Evolutionary conservation across 2,797 vertebrate genomes (phyloP).

Genomic region (Orestias chungarensis): DNA sequence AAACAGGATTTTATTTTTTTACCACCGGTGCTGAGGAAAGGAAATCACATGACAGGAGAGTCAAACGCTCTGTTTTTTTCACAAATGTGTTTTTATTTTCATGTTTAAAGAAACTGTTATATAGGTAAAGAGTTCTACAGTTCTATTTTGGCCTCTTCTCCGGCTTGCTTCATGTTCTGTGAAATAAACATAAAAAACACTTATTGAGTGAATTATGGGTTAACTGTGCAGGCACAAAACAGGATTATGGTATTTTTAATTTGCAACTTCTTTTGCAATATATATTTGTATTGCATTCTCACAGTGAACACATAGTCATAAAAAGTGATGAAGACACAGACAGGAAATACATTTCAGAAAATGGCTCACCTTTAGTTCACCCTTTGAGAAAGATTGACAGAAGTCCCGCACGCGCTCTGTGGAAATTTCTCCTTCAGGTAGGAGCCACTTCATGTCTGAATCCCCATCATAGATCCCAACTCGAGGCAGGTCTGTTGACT

Average conservation of each 20-base stretch:
- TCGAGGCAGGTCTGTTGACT: constrained; percentile 85
- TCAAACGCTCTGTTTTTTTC: not conserved
- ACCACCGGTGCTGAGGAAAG: constrained; percentile 5
- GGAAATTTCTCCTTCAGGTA: constrained; percentile 80
- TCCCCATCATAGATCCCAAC: constrained; percentile 83
- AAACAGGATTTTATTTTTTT: constrained; percentile 17
- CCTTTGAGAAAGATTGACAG: constrained; percentile 81
- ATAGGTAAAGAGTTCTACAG: constrained; percentile 56
- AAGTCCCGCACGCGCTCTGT: constrained; percentile 80
- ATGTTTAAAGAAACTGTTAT: constrained; percentile 17
- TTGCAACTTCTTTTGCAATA: not conserved
- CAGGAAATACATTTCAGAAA: not conserved
- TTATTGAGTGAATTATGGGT: constrained; percentile 3
- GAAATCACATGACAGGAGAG: constrained; percentile 3
- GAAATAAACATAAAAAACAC: constrained; percentile 16
- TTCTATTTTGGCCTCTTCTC: constrained; percentile 73
- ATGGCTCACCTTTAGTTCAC: constrained; percentile 76
- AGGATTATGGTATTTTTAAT: not conserved
- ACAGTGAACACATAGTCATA: not conserved
- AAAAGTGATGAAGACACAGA: not conserved
- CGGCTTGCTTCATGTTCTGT: constrained; percentile 72
- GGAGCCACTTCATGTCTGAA: constrained; percentile 83
- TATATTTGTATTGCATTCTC: not conserved
- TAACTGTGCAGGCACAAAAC: not conserved
- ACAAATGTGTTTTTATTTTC: constrained; percentile 44